Evolutionary conservation across 1,140 invertebrate genomes (phyloP).

Genomic region (Drosophila sproati): DNA sequence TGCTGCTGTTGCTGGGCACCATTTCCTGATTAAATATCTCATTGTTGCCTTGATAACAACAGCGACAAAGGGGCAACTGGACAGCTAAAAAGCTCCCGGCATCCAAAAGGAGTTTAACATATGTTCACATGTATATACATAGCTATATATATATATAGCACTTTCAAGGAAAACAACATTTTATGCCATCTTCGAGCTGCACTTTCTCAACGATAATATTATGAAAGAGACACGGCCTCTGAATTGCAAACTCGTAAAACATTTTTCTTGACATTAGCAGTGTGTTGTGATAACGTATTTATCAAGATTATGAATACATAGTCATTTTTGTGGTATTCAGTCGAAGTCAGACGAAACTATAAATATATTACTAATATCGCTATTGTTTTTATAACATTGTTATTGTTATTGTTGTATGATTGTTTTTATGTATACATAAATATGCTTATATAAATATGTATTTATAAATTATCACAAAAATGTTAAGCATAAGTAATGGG

Average conservation of each 20-base stretch:
- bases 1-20: conserved; percentile 25
- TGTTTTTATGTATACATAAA: too few relatives aligned
- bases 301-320: not conserved
- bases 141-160: not conserved
- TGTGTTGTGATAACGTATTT: not conserved
- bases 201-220: conserved; percentile 5
- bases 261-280: not conserved
- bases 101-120: conserved; percentile 16
- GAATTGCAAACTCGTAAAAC: conserved; percentile 11
- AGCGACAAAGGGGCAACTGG: conserved; percentile 40
- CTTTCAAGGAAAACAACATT: conserved; percentile 48
- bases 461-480: too few relatives aligned
- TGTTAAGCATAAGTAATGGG: too few relatives aligned
- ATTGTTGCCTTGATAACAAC: conserved; percentile 34
- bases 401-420: not conserved
- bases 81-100: conserved; percentile 33
- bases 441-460: too few relatives aligned
- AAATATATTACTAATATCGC: not conserved
- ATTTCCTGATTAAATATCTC: conserved; percentile 40
- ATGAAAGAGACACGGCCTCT: conserved; percentile 19
- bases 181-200: conserved; percentile 10
- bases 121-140: not conserved
- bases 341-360: not conserved
- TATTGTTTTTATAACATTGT: not conserved
- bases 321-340: not conserved